These are phyloP conservation scores for Alfaro cultratus DNA, from an alignment of 2,797 vertebrate species.

Conservation along the genomic window DNA sequence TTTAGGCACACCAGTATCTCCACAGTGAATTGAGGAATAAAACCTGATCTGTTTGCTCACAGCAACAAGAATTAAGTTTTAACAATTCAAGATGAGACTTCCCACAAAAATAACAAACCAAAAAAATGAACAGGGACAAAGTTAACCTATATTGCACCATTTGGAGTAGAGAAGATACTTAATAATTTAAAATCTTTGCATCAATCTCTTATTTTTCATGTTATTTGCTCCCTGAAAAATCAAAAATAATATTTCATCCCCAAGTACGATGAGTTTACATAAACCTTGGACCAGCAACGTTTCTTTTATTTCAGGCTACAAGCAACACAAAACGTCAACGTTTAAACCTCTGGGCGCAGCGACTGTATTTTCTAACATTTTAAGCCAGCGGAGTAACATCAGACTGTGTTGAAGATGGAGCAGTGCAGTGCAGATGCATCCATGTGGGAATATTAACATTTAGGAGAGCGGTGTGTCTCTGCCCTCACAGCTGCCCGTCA, in stretches of 20 bases:
- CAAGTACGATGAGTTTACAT: background rate
- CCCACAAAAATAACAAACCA: background rate
- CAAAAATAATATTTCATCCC: background rate
- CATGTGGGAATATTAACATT: constrained; percentile 81
- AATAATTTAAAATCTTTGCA: background rate
- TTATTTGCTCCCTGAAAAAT: background rate
- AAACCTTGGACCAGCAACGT: background rate
- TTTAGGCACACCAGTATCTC: background rate
- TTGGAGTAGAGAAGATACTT: background rate
- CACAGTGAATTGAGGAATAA: background rate
- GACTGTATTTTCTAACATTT: constrained; percentile 19
- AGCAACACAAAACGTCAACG: background rate
- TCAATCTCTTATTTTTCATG: background rate
- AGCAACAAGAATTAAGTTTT: background rate
- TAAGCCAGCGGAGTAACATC: constrained; percentile 21
- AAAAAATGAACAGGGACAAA: background rate
- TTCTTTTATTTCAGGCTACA: background rate
- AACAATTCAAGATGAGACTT: background rate
- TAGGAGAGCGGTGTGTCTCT: constrained; percentile 40
- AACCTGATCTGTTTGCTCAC: background rate
- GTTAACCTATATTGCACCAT: background rate
- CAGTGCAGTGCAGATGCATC: constrained; percentile 46
- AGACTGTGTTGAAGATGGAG: constrained; percentile 3
- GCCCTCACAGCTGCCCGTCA: constrained; percentile 67
- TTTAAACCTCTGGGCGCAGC: background rate